Evolutionary conservation across 2,888 invertebrate genomes (phyloP).

Genomic region (Tyria jacobaeae): DNA sequence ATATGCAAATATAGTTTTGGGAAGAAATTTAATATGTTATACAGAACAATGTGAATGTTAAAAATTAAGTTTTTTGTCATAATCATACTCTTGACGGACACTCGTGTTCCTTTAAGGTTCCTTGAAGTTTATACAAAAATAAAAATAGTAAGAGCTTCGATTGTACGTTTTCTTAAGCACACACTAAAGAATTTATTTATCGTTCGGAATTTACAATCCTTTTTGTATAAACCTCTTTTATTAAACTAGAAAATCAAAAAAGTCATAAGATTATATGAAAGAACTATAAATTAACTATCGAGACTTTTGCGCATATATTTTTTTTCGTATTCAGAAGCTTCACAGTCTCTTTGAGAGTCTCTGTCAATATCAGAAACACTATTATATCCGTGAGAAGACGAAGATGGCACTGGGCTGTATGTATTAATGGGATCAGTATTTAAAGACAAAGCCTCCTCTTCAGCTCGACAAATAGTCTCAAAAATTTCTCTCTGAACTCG

Average conservation of each 20-base stretch:
- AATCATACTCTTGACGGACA: background rate
- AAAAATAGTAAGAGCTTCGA: too few species aligned
- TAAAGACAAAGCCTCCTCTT: constrained; percentile 44
- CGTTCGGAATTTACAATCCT: too few species aligned
- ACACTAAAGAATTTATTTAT: too few species aligned
- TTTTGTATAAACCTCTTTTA: too few species aligned
- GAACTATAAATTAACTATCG: constrained; percentile 5
- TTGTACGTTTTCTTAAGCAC: too few species aligned
- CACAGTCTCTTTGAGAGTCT: constrained; percentile 11
- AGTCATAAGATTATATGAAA: background rate
- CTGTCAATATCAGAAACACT: constrained; percentile 3
- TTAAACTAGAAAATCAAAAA: too few species aligned
- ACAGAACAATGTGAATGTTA: background rate
- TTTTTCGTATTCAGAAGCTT: constrained; percentile 7
- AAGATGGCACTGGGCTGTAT: constrained; percentile 20
- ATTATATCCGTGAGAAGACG: constrained; percentile 19
- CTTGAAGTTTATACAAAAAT: too few species aligned
- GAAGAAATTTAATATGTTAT: background rate
- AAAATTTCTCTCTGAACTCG: constrained; percentile 55
- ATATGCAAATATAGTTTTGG: background rate
- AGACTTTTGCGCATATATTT: constrained; percentile 10
- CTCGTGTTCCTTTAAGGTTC: too few species aligned
- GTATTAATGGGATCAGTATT: constrained; percentile 22
- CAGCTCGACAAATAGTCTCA: constrained; percentile 43
- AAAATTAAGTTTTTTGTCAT: too few species aligned